Evolutionary conservation across 2,797 vertebrate species (phyloP).

Genomic region (Epinephelus malabaricus): DNA sequence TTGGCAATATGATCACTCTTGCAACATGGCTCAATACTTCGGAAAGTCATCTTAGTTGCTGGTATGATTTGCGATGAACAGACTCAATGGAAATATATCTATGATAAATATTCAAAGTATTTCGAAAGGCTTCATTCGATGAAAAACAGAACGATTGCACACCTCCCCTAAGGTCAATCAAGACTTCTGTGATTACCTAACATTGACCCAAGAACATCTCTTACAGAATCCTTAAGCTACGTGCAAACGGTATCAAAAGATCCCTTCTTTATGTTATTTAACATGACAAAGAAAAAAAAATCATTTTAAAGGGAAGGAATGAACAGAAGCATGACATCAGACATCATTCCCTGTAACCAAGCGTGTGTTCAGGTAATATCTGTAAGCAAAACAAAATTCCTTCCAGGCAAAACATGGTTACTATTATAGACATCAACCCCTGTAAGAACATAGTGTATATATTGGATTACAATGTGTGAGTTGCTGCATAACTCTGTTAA

Average conservation of each 20-base stretch:
- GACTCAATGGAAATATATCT: slow-evolving; percentile 53
- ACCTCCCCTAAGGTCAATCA: slow-evolving; percentile 67
- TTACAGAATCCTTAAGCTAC: slow-evolving; percentile 42
- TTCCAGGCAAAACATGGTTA: slow-evolving; percentile 27
- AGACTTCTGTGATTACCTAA: slow-evolving; percentile 50
- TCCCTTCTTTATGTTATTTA: slow-evolving; percentile 49
- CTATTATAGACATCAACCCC: slow-evolving; percentile 10
- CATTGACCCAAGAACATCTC: slow-evolving; percentile 31
- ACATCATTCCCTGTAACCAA: slow-evolving; percentile 31
- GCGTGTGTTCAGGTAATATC: slow-evolving; percentile 15
- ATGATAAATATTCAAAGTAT: slow-evolving; percentile 57
- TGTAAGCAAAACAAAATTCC: slow-evolving; percentile 32
- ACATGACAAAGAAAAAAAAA: slow-evolving; percentile 35
- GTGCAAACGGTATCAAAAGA: slow-evolving; percentile 47
- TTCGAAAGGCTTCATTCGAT: slow-evolving; percentile 64
- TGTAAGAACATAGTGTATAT: slow-evolving; percentile 2
- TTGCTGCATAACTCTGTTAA: slow-evolving; percentile 42
- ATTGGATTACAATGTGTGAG: slow-evolving; percentile 22
- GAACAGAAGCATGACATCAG: slow-evolving; percentile 40
- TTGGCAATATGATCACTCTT: slow-evolving; percentile 79
- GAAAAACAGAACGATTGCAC: slow-evolving; percentile 71
- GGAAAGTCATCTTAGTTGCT: slow-evolving; percentile 72
- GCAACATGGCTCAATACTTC: slow-evolving; percentile 74
- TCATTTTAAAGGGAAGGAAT: slow-evolving; percentile 40
- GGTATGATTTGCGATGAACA: slow-evolving; percentile 74